Conservation (phyloP, 1,140 invertebrate species). For the Eufriesea mexicana region DNA sequence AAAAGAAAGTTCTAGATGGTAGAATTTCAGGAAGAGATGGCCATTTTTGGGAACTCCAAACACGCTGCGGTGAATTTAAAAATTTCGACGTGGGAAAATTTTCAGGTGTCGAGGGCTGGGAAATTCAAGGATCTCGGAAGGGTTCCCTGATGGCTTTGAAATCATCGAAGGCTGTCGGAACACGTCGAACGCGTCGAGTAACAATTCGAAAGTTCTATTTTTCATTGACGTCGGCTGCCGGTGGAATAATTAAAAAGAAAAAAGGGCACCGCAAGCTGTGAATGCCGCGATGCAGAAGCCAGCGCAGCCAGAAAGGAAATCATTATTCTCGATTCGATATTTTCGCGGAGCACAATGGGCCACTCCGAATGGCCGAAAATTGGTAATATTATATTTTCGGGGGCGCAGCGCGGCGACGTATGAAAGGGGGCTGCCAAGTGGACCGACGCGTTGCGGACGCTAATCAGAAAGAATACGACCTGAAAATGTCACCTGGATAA, state of each 20-base stretch:
- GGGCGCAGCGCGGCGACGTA: neutral
- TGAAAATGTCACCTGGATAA: constrained; percentile 27
- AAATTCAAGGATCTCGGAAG: no score
- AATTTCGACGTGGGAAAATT: no score
- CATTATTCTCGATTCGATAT: constrained; percentile 46
- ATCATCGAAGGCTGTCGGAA: neutral
- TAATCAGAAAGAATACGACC: constrained; percentile 45
- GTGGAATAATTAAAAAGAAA: constrained; percentile 36
- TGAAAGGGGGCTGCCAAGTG: neutral
- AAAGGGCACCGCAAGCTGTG: neutral
- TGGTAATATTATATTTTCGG: constrained; percentile 51
- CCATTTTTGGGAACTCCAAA: no score
- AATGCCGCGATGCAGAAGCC: neutral
- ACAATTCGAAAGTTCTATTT: neutral
- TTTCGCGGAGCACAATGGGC: constrained; percentile 21
- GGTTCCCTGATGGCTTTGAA: neutral
- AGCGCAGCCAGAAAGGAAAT: neutral
- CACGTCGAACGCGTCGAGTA: neutral
- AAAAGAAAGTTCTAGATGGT: no score
- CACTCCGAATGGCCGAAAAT: constrained; percentile 41
- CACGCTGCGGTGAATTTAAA: no score
- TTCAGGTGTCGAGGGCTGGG: no score
- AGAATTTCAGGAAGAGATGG: no score
- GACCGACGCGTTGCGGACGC: neutral
- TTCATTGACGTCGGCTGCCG: neutral